Percentiles rank a stretch among this genome's conserved stretches.
These are phyloP conservation scores for Epinotia nisella DNA, from an alignment of 2,888 invertebrate species.

Conservation along the genomic window DNA sequence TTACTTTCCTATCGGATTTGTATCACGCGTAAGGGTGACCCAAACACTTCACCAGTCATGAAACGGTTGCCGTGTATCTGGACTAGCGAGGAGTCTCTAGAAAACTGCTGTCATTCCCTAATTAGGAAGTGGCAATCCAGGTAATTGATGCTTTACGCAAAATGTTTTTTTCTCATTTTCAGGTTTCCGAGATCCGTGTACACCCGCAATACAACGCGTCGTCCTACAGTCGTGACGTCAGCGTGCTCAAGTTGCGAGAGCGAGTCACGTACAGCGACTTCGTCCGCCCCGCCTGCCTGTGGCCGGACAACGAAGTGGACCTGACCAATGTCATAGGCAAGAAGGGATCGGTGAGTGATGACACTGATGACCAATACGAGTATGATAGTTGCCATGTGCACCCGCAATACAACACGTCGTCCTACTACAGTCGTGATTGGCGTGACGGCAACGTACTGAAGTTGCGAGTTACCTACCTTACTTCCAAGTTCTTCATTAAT, in stretches of 20 bases:
- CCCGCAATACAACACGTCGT: no score
- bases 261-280: constrained; percentile 79
- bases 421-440: no score
- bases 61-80: constrained; percentile 75
- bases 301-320: constrained; percentile 76
- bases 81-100: constrained; percentile 76
- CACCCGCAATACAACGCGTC: constrained; percentile 83
- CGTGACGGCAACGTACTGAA: constrained; percentile 56
- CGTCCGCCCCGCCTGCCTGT: constrained; percentile 86
- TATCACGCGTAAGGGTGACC: no score
- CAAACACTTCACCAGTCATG: no score
- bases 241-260: constrained; percentile 81
- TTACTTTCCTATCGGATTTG: no score
- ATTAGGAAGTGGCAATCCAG: no score
- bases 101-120: no score
- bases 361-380: background rate
- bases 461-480: constrained; percentile 64
- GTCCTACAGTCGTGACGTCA: constrained; percentile 83
- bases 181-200: constrained; percentile 77
- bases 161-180: constrained; percentile 46
- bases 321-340: constrained; percentile 75
- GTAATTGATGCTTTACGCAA: background rate
- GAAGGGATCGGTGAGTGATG: constrained; percentile 77
- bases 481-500: no score
- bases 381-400: no score